Evolutionary conservation across 2,113 vertebrate species (phyloP).

Genomic region (Callaeas wilsoni): DNA sequence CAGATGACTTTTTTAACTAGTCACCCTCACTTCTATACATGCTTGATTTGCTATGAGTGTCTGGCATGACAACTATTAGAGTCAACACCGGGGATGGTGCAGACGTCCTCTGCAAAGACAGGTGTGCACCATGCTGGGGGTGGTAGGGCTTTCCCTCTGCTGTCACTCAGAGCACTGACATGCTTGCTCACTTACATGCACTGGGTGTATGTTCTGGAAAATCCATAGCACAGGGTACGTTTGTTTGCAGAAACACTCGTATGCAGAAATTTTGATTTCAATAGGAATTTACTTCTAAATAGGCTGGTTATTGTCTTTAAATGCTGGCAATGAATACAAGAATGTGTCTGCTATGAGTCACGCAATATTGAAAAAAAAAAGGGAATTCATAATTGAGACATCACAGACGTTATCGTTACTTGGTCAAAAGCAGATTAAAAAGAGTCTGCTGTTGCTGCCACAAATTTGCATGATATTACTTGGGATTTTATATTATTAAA

Average conservation of each 20-base stretch:
- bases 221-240: neutral
- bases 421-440: neutral
- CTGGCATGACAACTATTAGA: neutral
- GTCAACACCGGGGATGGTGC: neutral
- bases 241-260: neutral
- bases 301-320: neutral
- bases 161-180: neutral
- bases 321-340: neutral
- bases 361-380: neutral
- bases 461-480: neutral
- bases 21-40: neutral
- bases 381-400: neutral
- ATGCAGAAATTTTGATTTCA: neutral
- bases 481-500: neutral
- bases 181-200: neutral
- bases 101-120: neutral
- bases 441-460: neutral
- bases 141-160: neutral
- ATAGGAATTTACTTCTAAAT: neutral
- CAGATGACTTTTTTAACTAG: neutral
- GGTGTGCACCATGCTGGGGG: neutral
- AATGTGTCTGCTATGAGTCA: conserved; percentile 26
- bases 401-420: neutral
- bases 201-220: neutral
- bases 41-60: neutral